Percentiles rank a stretch among this genome's conserved stretches.
These are phyloP conservation scores for Crotalus viridis DNA, from an alignment of 2,113 vertebrate genomes.

Conservation along the genomic window DNA sequence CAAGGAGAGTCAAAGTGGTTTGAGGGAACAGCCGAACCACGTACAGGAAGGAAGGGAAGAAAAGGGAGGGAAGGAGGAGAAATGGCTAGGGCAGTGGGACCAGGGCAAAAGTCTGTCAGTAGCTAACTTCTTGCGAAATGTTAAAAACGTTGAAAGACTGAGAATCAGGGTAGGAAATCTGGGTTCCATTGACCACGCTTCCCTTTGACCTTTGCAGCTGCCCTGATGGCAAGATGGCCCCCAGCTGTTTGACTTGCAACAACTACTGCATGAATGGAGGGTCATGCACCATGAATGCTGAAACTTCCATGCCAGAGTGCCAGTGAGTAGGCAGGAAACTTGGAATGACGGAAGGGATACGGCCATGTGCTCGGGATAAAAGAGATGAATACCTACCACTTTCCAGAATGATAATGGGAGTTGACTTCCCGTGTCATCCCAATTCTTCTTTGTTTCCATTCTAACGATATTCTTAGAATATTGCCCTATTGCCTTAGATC, in stretches of 20 bases:
- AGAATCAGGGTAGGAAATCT: not conserved
- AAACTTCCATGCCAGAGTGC: slow-evolving; percentile 83
- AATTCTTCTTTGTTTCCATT: not conserved
- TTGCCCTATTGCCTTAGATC: not conserved
- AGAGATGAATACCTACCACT: not conserved
- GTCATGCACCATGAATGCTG: slow-evolving; percentile 80
- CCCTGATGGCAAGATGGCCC: slow-evolving; percentile 75
- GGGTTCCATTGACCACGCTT: not conserved
- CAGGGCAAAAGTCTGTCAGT: not conserved
- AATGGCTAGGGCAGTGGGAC: not conserved
- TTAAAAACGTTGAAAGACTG: too few relatives aligned
- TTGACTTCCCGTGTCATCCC: not conserved
- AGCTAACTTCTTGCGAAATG: too few relatives aligned
- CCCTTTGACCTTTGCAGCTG: slow-evolving; percentile 72
- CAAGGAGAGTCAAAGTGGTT: not conserved
- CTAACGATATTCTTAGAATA: not conserved
- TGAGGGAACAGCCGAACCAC: too few relatives aligned
- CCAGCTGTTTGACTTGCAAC: slow-evolving; percentile 85
- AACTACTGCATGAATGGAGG: slow-evolving; percentile 83
- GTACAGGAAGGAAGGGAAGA: not conserved
- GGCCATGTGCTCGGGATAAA: not conserved
- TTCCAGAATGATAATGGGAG: not conserved
- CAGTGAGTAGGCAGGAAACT: slow-evolving; percentile 73
- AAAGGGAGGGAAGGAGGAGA: not conserved
- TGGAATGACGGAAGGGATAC: too few relatives aligned